Percentiles rank a stretch among this genome's conserved stretches.
Conservation (phyloP, 2,113 vertebrate genomes). For the Myxocyprinus asiaticus region DNA sequence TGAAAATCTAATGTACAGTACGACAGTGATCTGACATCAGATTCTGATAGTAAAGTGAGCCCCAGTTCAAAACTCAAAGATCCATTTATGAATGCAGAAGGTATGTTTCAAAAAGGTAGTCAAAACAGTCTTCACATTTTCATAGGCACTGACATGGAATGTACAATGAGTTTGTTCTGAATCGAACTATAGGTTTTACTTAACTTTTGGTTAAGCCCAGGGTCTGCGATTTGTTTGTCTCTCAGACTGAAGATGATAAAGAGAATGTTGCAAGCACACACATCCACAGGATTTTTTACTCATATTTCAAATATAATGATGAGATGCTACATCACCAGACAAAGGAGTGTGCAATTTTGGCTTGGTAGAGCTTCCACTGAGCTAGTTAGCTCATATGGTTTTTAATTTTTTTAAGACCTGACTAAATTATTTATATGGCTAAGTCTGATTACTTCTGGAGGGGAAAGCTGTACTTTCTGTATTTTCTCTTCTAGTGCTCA, state of each 20-base stretch:
- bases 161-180: background rate
- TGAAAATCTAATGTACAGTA: no score
- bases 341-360: constrained; percentile 3
- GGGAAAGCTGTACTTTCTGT: background rate
- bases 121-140: background rate
- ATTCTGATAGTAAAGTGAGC: no score
- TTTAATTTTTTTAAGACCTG: background rate
- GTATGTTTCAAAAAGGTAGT: background rate
- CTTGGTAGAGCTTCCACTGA: background rate
- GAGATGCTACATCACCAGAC: background rate
- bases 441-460: background rate
- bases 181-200: background rate
- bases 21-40: no score
- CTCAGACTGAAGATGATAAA: background rate
- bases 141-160: background rate
- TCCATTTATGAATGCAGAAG: no score
- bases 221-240: constrained; percentile 15
- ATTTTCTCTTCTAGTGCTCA: background rate
- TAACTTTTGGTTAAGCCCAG: background rate
- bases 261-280: background rate
- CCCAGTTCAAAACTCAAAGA: no score
- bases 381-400: background rate
- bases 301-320: constrained; percentile 29
- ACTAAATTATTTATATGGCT: background rate
- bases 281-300: background rate